Evolutionary conservation across 2,797 vertebrate species (phyloP), one percentile per base, ranked within the genome.

Genomic region (Thripadectes ignobilis): DNA sequence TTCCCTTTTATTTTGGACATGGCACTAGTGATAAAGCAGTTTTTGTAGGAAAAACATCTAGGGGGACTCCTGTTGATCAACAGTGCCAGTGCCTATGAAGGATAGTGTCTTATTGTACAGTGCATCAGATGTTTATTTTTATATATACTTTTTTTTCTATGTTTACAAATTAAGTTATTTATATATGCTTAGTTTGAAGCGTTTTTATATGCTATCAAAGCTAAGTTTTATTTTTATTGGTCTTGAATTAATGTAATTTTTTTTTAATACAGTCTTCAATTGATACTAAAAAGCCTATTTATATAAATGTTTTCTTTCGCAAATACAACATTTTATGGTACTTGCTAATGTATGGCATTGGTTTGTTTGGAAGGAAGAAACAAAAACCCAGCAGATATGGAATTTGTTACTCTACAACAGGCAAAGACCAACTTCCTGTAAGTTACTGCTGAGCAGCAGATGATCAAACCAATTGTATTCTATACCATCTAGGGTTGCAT

Each of bases 141-240:
- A 96, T 98, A 96, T 96, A 94, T 82, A 92, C 96, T 95, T 97
- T 94, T 96, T 97, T 96, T 96, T 88, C 94, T 97, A 94, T 21
- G 96, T 97, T 97, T 97, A 98, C 96, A 97, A 81, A 96, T 97
- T 98, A 97, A 97, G 90, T 98, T 98, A 98, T 98, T 98, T 98
- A 88, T 96, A 97, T 96, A 95, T 92, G 92, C 97, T 96, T 97
- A 95, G 93, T 95, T 96, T 95, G 93, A 97, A 92, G 89, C 1
- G 7, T 17, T 97, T 97, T 97, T 96, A 88, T 97, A 97, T 96
- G 93, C 93, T 95, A 71, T 95, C 76, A 92, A 97, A 97, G 91
- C 95, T 92, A 93, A 96, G 85, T 96, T 96, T 97, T 96, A 94
- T 97, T 97, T 98, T 98, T 97, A 97, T 72, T n/a, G 1, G 43